Base-by-base conservation (phyloP, 2,888 invertebrate species). In the Diadegma fenestrale region DNA sequence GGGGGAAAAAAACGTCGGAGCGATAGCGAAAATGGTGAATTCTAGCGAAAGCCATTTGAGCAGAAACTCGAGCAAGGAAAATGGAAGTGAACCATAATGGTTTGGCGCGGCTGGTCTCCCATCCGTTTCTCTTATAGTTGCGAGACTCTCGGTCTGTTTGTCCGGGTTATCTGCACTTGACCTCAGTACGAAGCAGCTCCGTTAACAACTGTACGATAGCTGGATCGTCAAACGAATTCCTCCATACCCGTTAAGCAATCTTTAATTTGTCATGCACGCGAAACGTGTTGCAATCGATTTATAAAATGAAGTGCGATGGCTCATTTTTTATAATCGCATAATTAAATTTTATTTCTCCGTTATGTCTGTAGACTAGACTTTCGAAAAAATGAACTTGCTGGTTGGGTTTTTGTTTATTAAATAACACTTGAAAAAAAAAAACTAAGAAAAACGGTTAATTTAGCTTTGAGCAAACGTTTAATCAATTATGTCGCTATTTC, bases 141-240 rank as follows among this genome's bases (percentile, higher is more conserved):
- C 45, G 41, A 26, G 41, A 17, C 12, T 22, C 73, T 43, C 73
- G 10, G 43, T n/a, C 68, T 45, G 82, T 83, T 71, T 30, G 64
- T 61, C 69, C 81, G 89, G 90, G 90, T 90, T 90, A 90, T 90
- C 90, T 75, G 79, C 83, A 78, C 81, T 85, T 89, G 90, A 90
- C 90, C 90, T 80, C 84, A 80, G 77, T 69, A 66, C 71, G 43
- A 51, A 45, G 26, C 77, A 78, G 43, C 66, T 82, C 85, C 83
- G 81, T 84, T 85, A 73, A 84, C 80, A 82, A 88, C 80, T 84
- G 88, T 86, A 88, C 82, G 88, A 90, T 84, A 89, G 76, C 69
- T n/a, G 45, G 64, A 73, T 68, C 76, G 71, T 43, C 77, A 80
- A 80, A 72, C 66, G 54, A 69, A 61, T 80, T 19, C 69, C 33